Percentiles rank a stretch among this genome's conserved stretches.
Evolutionary conservation across 2,113 vertebrate species (phyloP).

Genomic region (Naja naja): DNA sequence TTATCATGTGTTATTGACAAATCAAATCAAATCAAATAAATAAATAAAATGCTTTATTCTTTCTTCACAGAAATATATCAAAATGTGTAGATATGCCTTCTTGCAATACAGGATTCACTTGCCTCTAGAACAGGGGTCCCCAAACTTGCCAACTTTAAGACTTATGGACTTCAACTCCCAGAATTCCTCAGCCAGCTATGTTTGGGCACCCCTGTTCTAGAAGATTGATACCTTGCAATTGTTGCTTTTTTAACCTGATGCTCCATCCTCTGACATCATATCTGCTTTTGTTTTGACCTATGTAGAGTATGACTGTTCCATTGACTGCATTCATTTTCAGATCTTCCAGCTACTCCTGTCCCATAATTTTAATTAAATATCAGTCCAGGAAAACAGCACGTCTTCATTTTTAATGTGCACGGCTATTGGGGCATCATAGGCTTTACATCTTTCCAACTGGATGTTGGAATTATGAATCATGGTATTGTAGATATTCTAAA

Average conservation of each 20-base stretch:
- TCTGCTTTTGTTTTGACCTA: neutral
- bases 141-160: too few relatives aligned
- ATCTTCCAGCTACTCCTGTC: neutral
- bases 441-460: neutral
- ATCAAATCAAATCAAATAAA: too few relatives aligned
- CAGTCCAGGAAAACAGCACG: neutral
- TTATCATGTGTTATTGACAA: too few relatives aligned
- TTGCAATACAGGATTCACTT: neutral
- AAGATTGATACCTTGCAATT: neutral
- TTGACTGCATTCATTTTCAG: neutral
- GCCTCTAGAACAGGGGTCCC: too few relatives aligned
- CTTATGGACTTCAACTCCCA: too few relatives aligned
- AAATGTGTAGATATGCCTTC: neutral
- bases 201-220: too few relatives aligned
- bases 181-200: too few relatives aligned
- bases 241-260: neutral
- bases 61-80: neutral
- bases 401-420: neutral
- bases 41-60: neutral
- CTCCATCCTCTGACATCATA: neutral
- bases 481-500: neutral
- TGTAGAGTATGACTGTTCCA: neutral
- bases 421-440: neutral
- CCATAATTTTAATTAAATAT: neutral
- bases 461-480: neutral